Base-by-base conservation (phyloP, 2,888 invertebrate species). In the Antheraea yamamai region DNA sequence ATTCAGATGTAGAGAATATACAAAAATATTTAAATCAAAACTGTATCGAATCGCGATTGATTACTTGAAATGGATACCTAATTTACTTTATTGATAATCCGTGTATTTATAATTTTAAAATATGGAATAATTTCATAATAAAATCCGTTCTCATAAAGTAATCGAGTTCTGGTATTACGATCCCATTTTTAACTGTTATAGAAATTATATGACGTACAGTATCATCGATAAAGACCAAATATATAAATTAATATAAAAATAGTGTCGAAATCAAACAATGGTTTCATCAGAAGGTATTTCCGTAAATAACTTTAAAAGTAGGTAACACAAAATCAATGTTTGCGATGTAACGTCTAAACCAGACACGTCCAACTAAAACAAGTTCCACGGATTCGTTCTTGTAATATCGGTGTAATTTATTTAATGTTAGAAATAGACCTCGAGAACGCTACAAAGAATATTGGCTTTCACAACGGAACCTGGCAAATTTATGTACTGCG, bases 381-480 rank as follows among this genome's bases (percentile, higher is more conserved):
- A 91, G 92, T 93, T 92, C 88, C 82, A 82, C 87, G 88, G 92
- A 93, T 93, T 93, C 92, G 93, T 93, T 94, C 92, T 92, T 91
- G 94, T 94, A 92, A 94, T 94, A 94, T 93, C 91, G 82, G 86
- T 88, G 91, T 93, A 93, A 94, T 94, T 95, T 94, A 94, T 95
- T 94, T 94, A 93, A 95, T 94, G 93, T 93, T 93, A 91, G 91
- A 93, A 93, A 93, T 91, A 92, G 89, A 93, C 89, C 89, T 91
- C 89, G 92, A 90, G 86, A 91, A 87, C 88, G 87, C 91, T 86
- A 91, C 94, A 94, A 94, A 94, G 94, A 94, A 94, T 94, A 93
- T 94, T 94, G 92, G 92, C 94, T 94, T 94, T 94, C 94, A 94
- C 93, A 94, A 94, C 92, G 91, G 92, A 92, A 92, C 92, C 89